Base-by-base conservation (phyloP, 2,113 vertebrate genomes). In the Petroica traversi region DNA sequence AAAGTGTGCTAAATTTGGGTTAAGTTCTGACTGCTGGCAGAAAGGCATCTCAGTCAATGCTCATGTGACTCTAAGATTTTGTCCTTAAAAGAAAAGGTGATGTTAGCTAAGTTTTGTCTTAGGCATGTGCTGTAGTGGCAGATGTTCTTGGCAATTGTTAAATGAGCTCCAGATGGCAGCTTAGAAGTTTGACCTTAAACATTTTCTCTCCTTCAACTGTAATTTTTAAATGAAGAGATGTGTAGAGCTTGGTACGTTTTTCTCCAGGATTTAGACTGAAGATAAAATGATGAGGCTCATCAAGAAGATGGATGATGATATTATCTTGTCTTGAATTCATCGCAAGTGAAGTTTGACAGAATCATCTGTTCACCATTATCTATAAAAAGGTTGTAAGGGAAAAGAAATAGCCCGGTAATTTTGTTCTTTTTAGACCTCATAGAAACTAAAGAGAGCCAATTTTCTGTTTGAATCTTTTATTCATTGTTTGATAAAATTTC, bases 161-260 rank as follows among this genome's bases (percentile, higher is more conserved):
- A 96, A 96, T 92, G 91, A 82, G 90, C 76, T 81, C 95, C 95
- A 97, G 95, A 96, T 96, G 96, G 95, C 54, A 95, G 48, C 62
- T 96, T 92, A 91, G 91, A 93, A 91, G 73, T 64, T 87, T 94
- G 92, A 93, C 95, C 92, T 96, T 92, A 96, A 97, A 95, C 69
- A 87, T 95, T 96, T 96, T 91, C 90, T 91, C 91, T 95, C 95
- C 93, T 95, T 97, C 94, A 94, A 48, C 54, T 26, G 19, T 91
- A 96, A 95, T 93, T 93, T 93, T 91, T 93, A 94, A 95, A 95
- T 90, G 73, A 93, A 95, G 78, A 91, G 67, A 88, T 83, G 73
- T 64, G 59, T 76, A 91, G 92, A 94, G 78, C 79, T 91, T 89
- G 82, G 78, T 97, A 95, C 66, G 88, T 46, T 92, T 89, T 82